phyloP scores from a whole-genome alignment of 2,888 invertebrate genomes.

The Gandaritis pyraliata region DNA sequence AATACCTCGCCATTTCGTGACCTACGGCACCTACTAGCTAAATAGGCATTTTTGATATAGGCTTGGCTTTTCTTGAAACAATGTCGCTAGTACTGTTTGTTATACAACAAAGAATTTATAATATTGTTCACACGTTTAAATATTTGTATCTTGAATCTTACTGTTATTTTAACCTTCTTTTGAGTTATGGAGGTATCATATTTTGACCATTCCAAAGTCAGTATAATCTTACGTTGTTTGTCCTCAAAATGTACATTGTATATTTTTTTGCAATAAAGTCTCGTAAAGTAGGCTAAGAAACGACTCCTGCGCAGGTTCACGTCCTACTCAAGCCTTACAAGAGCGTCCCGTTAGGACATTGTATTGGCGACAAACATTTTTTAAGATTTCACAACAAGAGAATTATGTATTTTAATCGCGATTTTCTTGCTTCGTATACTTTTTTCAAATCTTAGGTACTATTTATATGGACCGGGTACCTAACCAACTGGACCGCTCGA shows the following conservation, averaged over 20 bases:
- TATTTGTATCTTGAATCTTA: background rate
- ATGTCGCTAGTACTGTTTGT: no score
- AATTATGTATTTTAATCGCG: background rate
- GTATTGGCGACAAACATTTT: conserved; percentile 5
- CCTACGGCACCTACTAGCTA: background rate
- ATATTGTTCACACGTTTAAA: background rate
- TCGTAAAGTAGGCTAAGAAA: conserved; percentile 53
- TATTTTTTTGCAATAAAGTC: conserved; percentile 31
- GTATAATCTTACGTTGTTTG: conserved; percentile 28
- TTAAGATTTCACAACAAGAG: background rate
- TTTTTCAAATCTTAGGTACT: no score
- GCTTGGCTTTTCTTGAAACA: no score
- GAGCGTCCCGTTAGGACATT: conserved; percentile 54
- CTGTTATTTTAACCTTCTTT: background rate
- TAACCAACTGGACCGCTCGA: no score
- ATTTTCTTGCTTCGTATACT: background rate
- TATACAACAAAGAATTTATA: background rate
- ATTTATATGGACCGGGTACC: no score
- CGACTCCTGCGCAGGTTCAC: conserved; percentile 51
- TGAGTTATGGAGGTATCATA: conserved; percentile 20
- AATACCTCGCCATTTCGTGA: conserved; percentile 1
- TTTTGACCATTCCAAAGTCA: conserved; percentile 5
- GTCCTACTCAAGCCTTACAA: conserved; percentile 58
- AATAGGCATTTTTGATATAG: background rate
- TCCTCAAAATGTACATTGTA: conserved; percentile 24